Evolutionary conservation across 30 jellyfish, hydroid and myxozoan species (phyloP).

Genomic region (Turritopsis dohrnii): DNA sequence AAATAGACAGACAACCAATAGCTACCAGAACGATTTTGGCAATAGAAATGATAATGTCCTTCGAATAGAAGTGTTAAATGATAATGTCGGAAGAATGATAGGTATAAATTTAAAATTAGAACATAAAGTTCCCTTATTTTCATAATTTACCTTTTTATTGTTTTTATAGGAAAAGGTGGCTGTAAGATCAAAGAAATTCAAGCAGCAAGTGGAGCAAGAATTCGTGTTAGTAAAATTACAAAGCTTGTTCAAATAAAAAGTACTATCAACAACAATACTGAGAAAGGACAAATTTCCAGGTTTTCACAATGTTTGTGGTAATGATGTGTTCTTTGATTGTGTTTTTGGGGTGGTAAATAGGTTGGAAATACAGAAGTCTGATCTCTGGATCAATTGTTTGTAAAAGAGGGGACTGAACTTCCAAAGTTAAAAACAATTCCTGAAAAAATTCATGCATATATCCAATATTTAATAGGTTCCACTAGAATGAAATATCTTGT

Average conservation of each 20-base stretch:
- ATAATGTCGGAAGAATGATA: constrained; percentile 37
- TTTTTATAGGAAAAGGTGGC: constrained; percentile 46
- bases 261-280: neutral
- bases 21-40: neutral
- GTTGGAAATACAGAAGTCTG: neutral
- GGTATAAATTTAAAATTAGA: constrained; percentile 12
- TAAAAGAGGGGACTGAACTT: too few relatives aligned
- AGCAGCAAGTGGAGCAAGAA: constrained; percentile 40
- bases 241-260: neutral
- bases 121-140: neutral
- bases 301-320: neutral
- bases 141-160: neutral
- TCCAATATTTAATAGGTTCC: too few relatives aligned
- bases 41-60: constrained; percentile 17
- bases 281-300: neutral
- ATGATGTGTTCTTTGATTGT: neutral
- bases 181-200: constrained; percentile 42
- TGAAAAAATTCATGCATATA: too few relatives aligned
- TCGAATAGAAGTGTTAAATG: constrained; percentile 29
- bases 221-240: constrained; percentile 20
- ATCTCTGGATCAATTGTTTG: too few relatives aligned
- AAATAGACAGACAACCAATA: neutral
- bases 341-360: neutral
- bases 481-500: too few relatives aligned
- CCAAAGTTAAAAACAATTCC: too few relatives aligned